Base-by-base conservation (phyloP, 2,797 vertebrate genomes). In the Microchirus variegatus region DNA sequence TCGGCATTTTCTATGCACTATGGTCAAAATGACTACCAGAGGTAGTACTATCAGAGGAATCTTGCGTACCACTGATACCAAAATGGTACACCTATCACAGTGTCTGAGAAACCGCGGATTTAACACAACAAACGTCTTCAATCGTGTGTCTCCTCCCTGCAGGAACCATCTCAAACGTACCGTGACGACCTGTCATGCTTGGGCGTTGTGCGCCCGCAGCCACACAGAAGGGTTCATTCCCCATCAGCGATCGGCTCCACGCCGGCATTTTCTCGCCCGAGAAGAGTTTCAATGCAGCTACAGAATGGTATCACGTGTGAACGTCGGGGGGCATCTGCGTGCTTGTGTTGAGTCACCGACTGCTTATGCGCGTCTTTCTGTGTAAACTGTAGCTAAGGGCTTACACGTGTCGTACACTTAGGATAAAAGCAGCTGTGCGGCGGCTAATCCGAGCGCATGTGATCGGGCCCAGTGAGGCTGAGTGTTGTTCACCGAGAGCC, bases 141-240 rank as follows among this genome's bases (percentile, higher is more conserved):
- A 56, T 58, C 18, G 70, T 58, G 16, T 3, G 36, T 61, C 17
- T 18, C 10, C 38, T 36, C 31, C 64, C 57, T 71, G 17, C 63
- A 14, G 65, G 78, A 83, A 76, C 67, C 84, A 70, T 80, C 85
- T 86, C 77, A 88, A 90, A 92, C 87, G 85, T 79, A 87, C 79
- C 86, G 83, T 91, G 85, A 90, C 88, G 90, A 89, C 86, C 78
- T 84, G 82, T 87, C 87, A 89, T 82, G 72, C 81, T 86, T 53
- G 55, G 55, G 74, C 76, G 81, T 48, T 84, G 83, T 63, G 48
- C 14, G 75, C 85, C 87, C 55, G 70, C 69, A 89, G 87, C 85
- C 75, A 85, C 83, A 85, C 90, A 90, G 86, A 91, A 87, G 87
- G 88, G 82, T 83, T 89, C 87, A 87, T 89, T 91, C 85, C 87